Conservation (phyloP, 2,888 invertebrate genomes). For the Panorpa germanica region DNA sequence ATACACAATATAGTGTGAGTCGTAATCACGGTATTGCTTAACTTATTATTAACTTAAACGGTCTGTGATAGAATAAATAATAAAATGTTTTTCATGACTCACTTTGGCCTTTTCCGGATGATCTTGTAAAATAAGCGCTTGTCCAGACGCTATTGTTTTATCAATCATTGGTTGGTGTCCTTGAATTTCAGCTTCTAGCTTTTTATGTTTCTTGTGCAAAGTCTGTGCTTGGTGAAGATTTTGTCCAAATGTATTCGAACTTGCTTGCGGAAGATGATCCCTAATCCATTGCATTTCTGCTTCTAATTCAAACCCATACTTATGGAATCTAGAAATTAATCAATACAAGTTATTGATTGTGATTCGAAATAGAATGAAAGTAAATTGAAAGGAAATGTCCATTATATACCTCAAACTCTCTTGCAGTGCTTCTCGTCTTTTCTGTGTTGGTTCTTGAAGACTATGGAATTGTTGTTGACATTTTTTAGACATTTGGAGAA, state of each 20-base stretch:
- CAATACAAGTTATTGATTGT: background rate
- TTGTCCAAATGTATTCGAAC: conserved; percentile 54
- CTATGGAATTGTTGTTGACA: conserved; percentile 50
- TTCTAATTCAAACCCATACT: conserved; percentile 84
- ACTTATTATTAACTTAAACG: background rate
- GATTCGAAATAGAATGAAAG: background rate
- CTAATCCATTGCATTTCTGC: conserved; percentile 90
- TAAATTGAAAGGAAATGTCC: background rate
- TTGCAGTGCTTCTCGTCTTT: conserved; percentile 58
- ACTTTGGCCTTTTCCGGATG: conserved; percentile 70
- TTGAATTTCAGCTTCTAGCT: conserved; percentile 73
- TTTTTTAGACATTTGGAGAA: conserved; percentile 55
- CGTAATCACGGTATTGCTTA: background rate
- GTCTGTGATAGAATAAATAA: conserved; percentile 1
- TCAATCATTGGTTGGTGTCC: conserved; percentile 76
- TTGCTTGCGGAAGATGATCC: conserved; percentile 68
- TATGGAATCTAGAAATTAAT: conserved; percentile 39
- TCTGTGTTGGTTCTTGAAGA: conserved; percentile 50
- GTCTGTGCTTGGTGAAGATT: conserved; percentile 87
- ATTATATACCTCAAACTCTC: conserved; percentile 43
- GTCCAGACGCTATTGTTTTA: conserved; percentile 63
- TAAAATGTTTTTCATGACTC: conserved; percentile 9
- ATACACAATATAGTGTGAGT: conserved; percentile 4
- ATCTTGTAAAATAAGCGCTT: conserved; percentile 46
- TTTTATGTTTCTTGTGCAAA: conserved; percentile 82